A percentile compares a stretch with the other conserved stretches of the same genome.
These are phyloP conservation scores for Azemiops feae DNA, from an alignment of 2,113 vertebrate genomes.

Conservation along the genomic window DNA sequence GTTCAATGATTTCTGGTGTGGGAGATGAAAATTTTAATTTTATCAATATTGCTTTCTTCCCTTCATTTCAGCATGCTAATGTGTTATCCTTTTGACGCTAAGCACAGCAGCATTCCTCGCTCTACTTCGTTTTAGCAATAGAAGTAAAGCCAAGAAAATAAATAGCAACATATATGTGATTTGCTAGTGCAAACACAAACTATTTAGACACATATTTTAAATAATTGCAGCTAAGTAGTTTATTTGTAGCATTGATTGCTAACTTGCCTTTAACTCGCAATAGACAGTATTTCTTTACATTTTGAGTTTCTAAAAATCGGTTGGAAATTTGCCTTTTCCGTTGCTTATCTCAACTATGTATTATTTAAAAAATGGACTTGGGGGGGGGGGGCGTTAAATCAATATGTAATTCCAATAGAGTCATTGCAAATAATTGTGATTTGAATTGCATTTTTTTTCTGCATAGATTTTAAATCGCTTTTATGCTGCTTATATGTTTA, in stretches of 20 bases:
- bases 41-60: conserved; percentile 21
- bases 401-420: neutral
- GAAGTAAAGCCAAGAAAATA: conserved; percentile 38
- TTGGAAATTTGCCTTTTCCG: conserved; percentile 55
- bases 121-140: conserved; percentile 50
- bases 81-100: conserved; percentile 45
- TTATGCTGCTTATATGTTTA: neutral
- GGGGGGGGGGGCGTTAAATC: neutral
- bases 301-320: conserved; percentile 13
- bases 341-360: neutral
- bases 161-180: conserved; percentile 41
- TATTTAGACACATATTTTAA: conserved; percentile 29
- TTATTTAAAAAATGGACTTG: neutral
- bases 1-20: conserved; percentile 7
- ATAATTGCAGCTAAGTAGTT: conserved; percentile 5
- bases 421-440: neutral
- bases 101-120: conserved; percentile 35
- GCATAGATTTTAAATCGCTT: neutral
- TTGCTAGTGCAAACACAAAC: conserved; percentile 29
- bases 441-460: neutral
- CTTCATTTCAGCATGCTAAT: conserved; percentile 48
- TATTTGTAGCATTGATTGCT: conserved; percentile 29
- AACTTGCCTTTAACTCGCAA: conserved; percentile 37
- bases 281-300: conserved; percentile 16
- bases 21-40: conserved; percentile 24